Evolutionary conservation across 1,140 invertebrate species (phyloP).

Genomic region (Pantala flavescens): DNA sequence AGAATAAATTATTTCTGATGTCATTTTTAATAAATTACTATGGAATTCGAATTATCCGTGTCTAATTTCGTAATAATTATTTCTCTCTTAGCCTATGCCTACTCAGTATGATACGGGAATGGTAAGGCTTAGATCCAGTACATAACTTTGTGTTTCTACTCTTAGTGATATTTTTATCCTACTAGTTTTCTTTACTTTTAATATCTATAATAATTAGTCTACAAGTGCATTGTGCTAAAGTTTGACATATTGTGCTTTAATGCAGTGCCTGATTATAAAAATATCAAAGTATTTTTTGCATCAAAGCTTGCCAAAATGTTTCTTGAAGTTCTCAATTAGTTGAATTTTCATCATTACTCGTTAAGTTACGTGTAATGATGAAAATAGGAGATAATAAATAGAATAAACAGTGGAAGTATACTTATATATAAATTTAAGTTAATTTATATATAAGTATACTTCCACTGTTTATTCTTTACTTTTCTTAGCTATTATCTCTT

Average conservation of each 20-base stretch:
- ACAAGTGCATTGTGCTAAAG: background rate
- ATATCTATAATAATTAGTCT: background rate
- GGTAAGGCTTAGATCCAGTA: background rate
- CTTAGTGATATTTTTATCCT: background rate
- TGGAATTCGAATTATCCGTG: background rate
- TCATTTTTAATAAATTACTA: background rate
- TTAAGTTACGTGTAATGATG: no score
- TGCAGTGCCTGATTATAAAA: background rate
- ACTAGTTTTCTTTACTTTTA: background rate
- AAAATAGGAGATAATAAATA: no score
- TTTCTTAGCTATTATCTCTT: no score
- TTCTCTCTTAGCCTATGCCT: background rate
- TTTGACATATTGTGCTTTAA: background rate
- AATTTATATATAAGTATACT: no score
- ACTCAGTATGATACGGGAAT: constrained; percentile 5
- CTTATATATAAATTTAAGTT: no score
- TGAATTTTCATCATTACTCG: no score
- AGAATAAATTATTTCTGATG: background rate
- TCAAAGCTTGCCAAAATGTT: no score
- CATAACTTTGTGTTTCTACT: background rate
- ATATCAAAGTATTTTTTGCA: background rate
- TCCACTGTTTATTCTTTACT: no score
- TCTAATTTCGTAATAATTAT: background rate
- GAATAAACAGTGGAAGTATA: no score
- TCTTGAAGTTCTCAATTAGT: no score